These are phyloP conservation scores for Tichodroma muraria DNA, from an alignment of 2,113 vertebrate species.

Conservation along the genomic window DNA sequence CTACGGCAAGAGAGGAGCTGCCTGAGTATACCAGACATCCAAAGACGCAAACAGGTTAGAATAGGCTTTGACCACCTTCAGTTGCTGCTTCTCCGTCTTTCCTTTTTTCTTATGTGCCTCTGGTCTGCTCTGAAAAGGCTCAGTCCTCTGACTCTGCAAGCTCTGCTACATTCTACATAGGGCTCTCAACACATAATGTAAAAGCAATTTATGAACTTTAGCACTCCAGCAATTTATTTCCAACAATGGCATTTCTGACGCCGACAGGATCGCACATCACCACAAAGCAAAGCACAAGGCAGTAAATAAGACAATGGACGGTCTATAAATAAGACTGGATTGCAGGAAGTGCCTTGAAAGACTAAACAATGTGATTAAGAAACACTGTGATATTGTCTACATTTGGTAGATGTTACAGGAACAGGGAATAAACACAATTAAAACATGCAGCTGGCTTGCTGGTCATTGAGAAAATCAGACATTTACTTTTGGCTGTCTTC, in stretches of 20 bases:
- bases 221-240: background rate
- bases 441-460: background rate
- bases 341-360: background rate
- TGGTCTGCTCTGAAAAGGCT: background rate
- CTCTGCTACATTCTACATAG: background rate
- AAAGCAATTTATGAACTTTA: background rate
- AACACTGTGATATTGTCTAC: background rate
- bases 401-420: background rate
- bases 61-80: background rate
- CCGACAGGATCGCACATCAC: background rate
- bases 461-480: background rate
- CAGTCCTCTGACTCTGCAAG: background rate
- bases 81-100: background rate
- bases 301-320: background rate
- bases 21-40: background rate
- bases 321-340: constrained; percentile 4
- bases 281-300: background rate
- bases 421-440: background rate
- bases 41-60: background rate
- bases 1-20: background rate
- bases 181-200: background rate
- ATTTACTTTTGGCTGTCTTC: background rate
- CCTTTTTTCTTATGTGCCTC: background rate
- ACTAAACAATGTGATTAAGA: background rate
- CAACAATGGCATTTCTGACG: background rate